phyloP scores from a whole-genome alignment of 2,113 vertebrate genomes.

The Pseudorhombus dupliciocellatus region DNA sequence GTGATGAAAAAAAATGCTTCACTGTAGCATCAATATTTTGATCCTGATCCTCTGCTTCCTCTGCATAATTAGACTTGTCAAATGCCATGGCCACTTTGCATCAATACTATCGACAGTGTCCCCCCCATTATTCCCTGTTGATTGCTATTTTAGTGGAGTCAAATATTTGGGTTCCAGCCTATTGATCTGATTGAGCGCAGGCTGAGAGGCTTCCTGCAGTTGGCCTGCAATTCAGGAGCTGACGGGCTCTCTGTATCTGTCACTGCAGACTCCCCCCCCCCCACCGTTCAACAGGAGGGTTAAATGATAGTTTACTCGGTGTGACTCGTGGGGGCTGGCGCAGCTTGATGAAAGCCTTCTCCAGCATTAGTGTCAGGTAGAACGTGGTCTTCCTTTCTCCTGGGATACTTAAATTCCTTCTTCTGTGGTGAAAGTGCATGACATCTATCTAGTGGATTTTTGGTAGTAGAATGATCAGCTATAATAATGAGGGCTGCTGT shows the following conservation, averaged over 20 bases:
- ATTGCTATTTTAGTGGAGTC: slow-evolving; percentile 42
- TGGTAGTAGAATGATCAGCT: neutral
- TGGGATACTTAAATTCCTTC: neutral
- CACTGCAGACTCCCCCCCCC: slow-evolving; percentile 5
- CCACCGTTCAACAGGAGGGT: slow-evolving; percentile 26
- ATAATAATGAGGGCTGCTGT: neutral
- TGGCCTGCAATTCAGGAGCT: slow-evolving; percentile 34
- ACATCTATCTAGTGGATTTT: neutral
- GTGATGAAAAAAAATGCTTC: neutral
- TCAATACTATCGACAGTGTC: slow-evolving; percentile 44
- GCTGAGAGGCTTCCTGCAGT: slow-evolving; percentile 21
- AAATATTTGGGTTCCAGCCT: slow-evolving; percentile 49
- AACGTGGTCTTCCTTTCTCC: neutral
- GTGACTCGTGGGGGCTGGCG: slow-evolving; percentile 8
- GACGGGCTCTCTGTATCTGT: slow-evolving; percentile 35
- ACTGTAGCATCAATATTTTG: neutral
- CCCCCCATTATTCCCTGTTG: slow-evolving; percentile 21
- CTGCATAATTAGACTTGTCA: slow-evolving; percentile 35
- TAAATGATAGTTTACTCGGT: slow-evolving; percentile 39
- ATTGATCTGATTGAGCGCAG: slow-evolving; percentile 39
- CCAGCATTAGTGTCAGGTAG: too few species aligned
- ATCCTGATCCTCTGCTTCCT: slow-evolving; percentile 9
- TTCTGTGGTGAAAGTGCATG: neutral
- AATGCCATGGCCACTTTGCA: slow-evolving; percentile 13
- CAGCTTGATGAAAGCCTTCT: neutral